phyloP scores from a whole-genome alignment of 53 echinoderm and acorn worm species.

The Mesocentrotus franciscanus region DNA sequence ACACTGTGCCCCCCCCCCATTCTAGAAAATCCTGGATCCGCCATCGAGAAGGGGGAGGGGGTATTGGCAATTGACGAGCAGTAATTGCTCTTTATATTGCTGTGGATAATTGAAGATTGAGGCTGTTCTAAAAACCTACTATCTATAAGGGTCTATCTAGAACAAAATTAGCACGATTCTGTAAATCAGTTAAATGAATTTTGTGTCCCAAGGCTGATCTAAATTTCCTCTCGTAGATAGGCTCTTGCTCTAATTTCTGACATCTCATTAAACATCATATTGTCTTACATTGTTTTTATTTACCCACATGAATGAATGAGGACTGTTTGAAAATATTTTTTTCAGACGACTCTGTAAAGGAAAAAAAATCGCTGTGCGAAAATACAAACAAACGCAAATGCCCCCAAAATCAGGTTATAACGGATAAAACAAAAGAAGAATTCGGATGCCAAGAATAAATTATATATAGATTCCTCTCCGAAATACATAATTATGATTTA shows the following conservation, averaged over 20 bases:
- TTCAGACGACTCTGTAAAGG: background rate
- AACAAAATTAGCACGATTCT: background rate
- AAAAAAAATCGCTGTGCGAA: background rate
- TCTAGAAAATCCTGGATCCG: too few species aligned
- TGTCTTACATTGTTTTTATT: background rate
- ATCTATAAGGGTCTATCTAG: background rate
- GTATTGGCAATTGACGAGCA: background rate
- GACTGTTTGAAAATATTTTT: background rate
- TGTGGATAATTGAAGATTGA: background rate
- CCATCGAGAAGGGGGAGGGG: too few species aligned
- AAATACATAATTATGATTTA: background rate
- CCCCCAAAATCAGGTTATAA: too few species aligned
- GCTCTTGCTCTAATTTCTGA: background rate
- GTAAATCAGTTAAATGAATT: background rate
- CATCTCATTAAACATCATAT: background rate
- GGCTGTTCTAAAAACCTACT: slow-evolving; percentile 19
- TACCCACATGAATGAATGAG: background rate
- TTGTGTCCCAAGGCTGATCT: background rate
- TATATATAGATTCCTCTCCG: too few species aligned
- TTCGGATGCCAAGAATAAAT: too few species aligned
- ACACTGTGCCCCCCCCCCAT: too few species aligned
- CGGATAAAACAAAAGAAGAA: too few species aligned
- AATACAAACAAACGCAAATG: background rate
- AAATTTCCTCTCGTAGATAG: background rate
- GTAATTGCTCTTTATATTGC: background rate